Evolutionary conservation across 2,797 vertebrate genomes (phyloP).

Genomic region (Euthynnus affinis): DNA sequence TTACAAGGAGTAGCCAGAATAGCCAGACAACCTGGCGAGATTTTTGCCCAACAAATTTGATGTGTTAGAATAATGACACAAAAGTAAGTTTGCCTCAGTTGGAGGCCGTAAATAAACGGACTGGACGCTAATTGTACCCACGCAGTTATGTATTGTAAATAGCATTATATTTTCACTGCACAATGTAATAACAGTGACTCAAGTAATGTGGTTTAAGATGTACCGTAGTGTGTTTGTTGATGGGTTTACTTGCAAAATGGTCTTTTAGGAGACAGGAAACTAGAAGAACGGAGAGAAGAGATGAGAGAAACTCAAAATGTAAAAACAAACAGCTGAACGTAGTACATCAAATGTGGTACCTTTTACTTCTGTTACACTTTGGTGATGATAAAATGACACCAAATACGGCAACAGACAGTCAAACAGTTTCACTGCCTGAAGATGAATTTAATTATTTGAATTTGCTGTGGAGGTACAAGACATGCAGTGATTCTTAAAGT

Average conservation of each 20-base stretch:
- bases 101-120: slow-evolving; percentile 39
- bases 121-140: slow-evolving; percentile 44
- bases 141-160: slow-evolving; percentile 79
- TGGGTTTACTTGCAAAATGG: slow-evolving; percentile 66
- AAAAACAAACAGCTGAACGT: slow-evolving; percentile 44
- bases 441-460: slow-evolving; percentile 69
- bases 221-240: slow-evolving; percentile 74
- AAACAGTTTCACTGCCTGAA: slow-evolving; percentile 65
- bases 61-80: slow-evolving; percentile 50
- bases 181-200: slow-evolving; percentile 73
- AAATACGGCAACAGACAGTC: slow-evolving; percentile 60
- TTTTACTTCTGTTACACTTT: slow-evolving; percentile 71
- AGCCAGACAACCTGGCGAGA: neutral
- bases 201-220: slow-evolving; percentile 75
- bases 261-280: slow-evolving; percentile 54
- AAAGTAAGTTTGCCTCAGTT: slow-evolving; percentile 46
- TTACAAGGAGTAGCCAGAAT: slow-evolving; percentile 26
- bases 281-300: slow-evolving; percentile 11
- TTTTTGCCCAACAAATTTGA: slow-evolving; percentile 28
- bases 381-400: slow-evolving; percentile 64
- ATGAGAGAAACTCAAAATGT: slow-evolving; percentile 39
- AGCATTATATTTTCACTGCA: slow-evolving; percentile 73
- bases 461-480: slow-evolving; percentile 81
- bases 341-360: slow-evolving; percentile 81
- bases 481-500: slow-evolving; percentile 78